Conservation (phyloP, 1,140 invertebrate genomes). For the Amyelois transitella region DNA sequence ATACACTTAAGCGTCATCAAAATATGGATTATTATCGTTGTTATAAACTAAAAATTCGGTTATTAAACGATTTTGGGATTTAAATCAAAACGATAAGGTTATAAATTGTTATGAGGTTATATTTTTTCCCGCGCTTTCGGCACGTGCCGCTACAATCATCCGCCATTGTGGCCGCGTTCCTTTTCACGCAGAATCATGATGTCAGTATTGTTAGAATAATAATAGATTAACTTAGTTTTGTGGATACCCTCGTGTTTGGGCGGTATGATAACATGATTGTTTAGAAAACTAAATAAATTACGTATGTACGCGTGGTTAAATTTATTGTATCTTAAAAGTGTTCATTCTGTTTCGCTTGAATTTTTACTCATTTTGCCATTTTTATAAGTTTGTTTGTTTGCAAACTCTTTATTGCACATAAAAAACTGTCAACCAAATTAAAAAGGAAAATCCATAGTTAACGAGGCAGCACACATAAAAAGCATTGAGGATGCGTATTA, state of each 20-base stretch:
- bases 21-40: not conserved
- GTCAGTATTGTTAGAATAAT: not conserved
- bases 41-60: not conserved
- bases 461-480: too few species aligned
- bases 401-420: too few species aligned
- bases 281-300: too few species aligned
- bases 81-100: conserved; percentile 1
- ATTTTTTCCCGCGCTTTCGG: not conserved
- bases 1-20: not conserved
- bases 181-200: not conserved
- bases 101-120: not conserved
- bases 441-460: too few species aligned
- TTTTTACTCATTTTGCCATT: too few species aligned
- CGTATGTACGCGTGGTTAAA: too few species aligned
- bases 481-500: too few species aligned
- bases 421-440: too few species aligned
- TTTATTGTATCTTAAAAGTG: too few species aligned
- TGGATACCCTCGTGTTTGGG: not conserved
- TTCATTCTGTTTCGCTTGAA: too few species aligned
- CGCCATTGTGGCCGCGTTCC: conserved; percentile 16
- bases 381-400: too few species aligned
- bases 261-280: too few species aligned
- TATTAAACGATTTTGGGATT: not conserved
- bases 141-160: conserved; percentile 16
- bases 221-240: not conserved